These are phyloP conservation scores for Stenopsyche tienmushanensis DNA, from an alignment of 1,140 invertebrate species.

Conservation along the genomic window DNA sequence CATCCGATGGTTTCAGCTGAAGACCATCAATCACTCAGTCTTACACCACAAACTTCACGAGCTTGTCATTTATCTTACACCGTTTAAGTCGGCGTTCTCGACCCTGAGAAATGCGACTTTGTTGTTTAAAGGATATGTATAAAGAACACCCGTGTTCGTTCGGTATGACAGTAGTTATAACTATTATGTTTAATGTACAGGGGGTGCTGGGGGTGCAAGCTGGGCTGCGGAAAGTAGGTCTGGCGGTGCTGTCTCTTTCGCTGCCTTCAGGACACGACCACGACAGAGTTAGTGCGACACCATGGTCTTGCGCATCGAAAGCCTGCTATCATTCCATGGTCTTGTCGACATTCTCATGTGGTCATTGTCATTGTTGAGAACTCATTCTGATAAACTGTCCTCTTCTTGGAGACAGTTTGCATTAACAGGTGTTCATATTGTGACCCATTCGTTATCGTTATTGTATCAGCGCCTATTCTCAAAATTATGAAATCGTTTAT, in stretches of 20 bases:
- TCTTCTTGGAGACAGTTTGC: too few relatives aligned
- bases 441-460: too few relatives aligned
- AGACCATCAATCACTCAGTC: too few relatives aligned
- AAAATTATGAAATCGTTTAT: too few relatives aligned
- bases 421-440: too few relatives aligned
- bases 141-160: neutral
- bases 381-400: too few relatives aligned
- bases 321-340: slow-evolving; percentile 19
- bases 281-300: slow-evolving; percentile 36
- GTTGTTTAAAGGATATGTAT: neutral
- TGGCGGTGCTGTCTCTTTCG: slow-evolving; percentile 39
- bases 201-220: slow-evolving; percentile 36
- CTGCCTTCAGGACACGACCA: slow-evolving; percentile 32
- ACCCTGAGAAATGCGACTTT: neutral
- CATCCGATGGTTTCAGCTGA: too few relatives aligned
- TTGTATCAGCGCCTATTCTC: too few relatives aligned
- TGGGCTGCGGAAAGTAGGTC: slow-evolving; percentile 33
- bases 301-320: slow-evolving; percentile 21
- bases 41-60: too few relatives aligned
- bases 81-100: too few relatives aligned
- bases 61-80: too few relatives aligned
- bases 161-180: neutral
- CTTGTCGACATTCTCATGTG: slow-evolving; percentile 20
- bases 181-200: slow-evolving; percentile 20
- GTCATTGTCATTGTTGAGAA: neutral